Percentiles rank a stretch among this genome's conserved stretches.
Conservation (phyloP, 2,113 vertebrate species). For the Scomber japonicus region DNA sequence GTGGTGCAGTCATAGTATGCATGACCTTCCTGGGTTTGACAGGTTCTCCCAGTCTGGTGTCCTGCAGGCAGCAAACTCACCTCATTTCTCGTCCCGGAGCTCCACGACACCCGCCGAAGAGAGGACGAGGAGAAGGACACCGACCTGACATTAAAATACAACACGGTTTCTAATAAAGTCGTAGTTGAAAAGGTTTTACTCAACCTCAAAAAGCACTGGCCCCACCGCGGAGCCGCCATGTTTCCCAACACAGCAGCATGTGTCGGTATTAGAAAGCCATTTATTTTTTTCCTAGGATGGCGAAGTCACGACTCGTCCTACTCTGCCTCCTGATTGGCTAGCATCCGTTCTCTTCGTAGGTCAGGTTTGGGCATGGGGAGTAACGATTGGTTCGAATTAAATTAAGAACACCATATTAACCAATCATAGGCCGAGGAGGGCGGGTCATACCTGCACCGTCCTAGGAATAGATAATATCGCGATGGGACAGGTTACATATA, state of each 20-base stretch:
- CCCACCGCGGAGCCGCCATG: constrained; percentile 84
- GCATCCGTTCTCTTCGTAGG: no score
- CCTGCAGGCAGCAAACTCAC: constrained; percentile 50
- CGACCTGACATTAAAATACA: constrained; percentile 37
- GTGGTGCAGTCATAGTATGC: background rate
- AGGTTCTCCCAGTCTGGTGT: constrained; percentile 22
- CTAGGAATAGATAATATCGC: no score
- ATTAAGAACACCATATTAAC: no score
- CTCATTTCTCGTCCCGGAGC: constrained; percentile 21
- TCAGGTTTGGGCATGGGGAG: no score
- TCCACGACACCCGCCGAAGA: constrained; percentile 11
- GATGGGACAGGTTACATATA: constrained; percentile 6
- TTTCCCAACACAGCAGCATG: constrained; percentile 27
- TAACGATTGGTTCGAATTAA: no score
- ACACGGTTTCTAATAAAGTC: constrained; percentile 38
- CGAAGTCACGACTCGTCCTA: no score
- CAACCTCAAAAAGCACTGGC: constrained; percentile 62
- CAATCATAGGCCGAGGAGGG: no score
- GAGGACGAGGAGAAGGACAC: constrained; percentile 17
- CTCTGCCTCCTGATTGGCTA: no score
- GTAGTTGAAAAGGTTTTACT: constrained; percentile 11
- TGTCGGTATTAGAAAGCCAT: no score
- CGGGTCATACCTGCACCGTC: no score
- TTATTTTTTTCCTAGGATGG: no score
- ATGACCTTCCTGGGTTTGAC: constrained; percentile 79